Evolutionary conservation across 2,797 vertebrate genomes (phyloP).

Genomic region (Pseudochirops corinnae): DNA sequence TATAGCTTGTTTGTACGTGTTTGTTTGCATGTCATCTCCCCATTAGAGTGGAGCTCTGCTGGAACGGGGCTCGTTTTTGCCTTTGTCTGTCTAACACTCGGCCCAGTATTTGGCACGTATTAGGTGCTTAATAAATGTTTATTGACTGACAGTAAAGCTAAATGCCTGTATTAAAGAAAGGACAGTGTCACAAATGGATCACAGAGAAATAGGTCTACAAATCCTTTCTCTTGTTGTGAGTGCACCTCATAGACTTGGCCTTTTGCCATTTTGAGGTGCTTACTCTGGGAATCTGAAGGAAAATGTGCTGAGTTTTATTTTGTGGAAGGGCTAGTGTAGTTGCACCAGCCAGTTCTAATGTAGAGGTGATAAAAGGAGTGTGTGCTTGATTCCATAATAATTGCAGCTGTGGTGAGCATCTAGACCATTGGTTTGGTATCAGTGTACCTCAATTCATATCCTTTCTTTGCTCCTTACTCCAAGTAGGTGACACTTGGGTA

Average conservation of each 20-base stretch:
- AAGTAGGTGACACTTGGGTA: neutral
- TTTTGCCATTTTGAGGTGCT: too few species aligned
- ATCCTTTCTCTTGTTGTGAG: neutral
- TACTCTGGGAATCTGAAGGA: neutral
- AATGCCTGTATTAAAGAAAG: neutral
- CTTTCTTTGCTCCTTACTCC: neutral
- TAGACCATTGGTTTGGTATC: neutral
- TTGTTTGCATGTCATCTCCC: neutral
- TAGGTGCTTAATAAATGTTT: neutral
- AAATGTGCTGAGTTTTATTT: neutral
- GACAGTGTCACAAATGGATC: neutral
- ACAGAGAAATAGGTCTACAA: neutral
- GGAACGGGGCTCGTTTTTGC: neutral
- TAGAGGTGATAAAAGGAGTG: neutral
- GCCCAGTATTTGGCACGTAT: too few species aligned
- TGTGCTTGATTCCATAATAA: neutral
- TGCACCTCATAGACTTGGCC: neutral
- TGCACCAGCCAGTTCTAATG: neutral
- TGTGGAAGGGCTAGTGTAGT: neutral
- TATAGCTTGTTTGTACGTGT: neutral
- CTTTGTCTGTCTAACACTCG: neutral
- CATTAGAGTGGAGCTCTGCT: neutral
- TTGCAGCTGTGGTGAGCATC: neutral
- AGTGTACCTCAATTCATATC: neutral
- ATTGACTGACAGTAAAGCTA: neutral